Percentiles rank a stretch among this genome's conserved stretches.
phyloP scores from a whole-genome alignment of 2,888 invertebrate species.

The Gymnosoma rotundatum region DNA sequence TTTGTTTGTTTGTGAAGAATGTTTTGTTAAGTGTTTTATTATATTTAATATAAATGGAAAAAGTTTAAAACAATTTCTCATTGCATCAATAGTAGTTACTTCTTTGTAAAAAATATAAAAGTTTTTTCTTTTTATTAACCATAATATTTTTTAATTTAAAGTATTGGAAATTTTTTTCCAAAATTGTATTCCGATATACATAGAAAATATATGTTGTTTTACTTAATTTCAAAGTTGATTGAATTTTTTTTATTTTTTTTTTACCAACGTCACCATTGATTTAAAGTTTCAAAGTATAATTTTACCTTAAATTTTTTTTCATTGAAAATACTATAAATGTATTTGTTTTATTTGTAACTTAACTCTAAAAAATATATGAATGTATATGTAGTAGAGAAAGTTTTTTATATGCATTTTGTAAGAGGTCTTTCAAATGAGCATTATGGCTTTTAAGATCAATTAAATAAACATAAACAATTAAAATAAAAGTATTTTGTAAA shows the following conservation, averaged over 20 bases:
- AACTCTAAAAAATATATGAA: no score
- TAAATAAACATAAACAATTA: constrained; percentile 20
- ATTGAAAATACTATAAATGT: background rate
- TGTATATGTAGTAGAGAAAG: constrained; percentile 6
- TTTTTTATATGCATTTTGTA: constrained; percentile 54
- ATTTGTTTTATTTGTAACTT: no score
- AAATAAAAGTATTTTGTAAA: constrained; percentile 3
- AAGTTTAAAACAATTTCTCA: constrained; percentile 35
- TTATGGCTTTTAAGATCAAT: constrained; percentile 17
- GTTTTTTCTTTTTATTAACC: background rate
- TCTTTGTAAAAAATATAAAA: constrained; percentile 48
- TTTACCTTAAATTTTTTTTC: no score
- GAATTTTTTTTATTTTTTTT: constrained; percentile 20
- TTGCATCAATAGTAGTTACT: constrained; percentile 10
- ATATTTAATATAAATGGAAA: constrained; percentile 69
- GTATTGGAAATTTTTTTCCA: constrained; percentile 69
- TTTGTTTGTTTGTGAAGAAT: constrained; percentile 53
- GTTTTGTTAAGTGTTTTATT: constrained; percentile 57
- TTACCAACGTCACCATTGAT: constrained; percentile 38
- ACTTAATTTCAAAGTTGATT: background rate
- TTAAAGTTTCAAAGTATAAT: background rate
- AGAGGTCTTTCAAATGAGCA: constrained; percentile 54
- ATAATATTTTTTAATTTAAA: background rate
- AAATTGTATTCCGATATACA: constrained; percentile 78
- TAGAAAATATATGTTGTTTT: constrained; percentile 49